Percentiles rank a stretch among this genome's conserved stretches.
phyloP scores from a whole-genome alignment of 2,797 vertebrate species.

The Alauda arvensis region DNA sequence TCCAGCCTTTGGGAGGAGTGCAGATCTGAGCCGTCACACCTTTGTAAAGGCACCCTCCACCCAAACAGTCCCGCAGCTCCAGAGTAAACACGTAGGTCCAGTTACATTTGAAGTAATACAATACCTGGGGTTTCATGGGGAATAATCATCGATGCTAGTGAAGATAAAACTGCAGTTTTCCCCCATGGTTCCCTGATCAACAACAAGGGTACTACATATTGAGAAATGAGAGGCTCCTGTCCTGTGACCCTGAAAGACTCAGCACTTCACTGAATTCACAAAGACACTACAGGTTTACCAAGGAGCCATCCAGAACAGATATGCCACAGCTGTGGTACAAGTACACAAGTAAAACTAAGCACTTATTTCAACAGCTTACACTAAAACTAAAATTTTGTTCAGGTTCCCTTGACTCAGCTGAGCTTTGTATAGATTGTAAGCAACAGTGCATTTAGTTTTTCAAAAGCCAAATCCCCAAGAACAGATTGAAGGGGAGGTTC shows the following conservation, averaged over 20 bases:
- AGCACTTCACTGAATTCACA: background rate
- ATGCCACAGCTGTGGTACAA: background rate
- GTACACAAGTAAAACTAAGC: background rate
- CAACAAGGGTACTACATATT: background rate
- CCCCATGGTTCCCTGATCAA: background rate
- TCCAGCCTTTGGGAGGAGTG: background rate
- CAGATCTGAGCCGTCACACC: fast-evolving
- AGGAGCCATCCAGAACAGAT: background rate
- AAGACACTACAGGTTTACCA: background rate
- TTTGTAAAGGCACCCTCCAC: background rate
- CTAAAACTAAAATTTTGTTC: background rate
- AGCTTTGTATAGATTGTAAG: background rate
- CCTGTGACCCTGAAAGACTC: background rate
- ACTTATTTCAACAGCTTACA: background rate
- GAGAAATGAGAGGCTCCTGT: background rate
- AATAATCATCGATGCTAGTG: background rate
- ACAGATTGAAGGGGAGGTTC: background rate
- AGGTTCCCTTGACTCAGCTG: background rate
- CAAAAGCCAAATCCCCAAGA: background rate
- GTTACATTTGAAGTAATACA: background rate
- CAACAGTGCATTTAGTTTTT: background rate
- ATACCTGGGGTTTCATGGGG: background rate
- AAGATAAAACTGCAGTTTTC: background rate
- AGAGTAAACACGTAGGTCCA: fast-evolving
- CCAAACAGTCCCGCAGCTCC: background rate